These are phyloP conservation scores for Amphiprion clarkii DNA, from an alignment of 2,797 vertebrate genomes.

Conservation along the genomic window DNA sequence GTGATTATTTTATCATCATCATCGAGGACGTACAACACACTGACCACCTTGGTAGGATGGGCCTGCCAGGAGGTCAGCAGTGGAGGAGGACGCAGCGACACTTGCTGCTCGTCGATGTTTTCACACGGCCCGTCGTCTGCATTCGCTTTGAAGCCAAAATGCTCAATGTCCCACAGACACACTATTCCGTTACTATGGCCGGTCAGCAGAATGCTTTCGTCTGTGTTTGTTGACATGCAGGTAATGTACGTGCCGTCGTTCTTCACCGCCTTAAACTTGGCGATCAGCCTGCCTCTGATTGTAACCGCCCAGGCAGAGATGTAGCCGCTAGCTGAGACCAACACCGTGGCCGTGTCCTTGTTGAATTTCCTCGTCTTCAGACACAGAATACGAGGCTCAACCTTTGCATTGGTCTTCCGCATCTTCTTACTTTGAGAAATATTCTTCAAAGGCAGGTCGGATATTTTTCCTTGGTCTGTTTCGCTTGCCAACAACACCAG, in stretches of 20 bases:
- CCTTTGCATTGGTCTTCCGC: not conserved
- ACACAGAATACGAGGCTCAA: not conserved
- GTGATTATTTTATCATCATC: no score
- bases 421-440: no score
- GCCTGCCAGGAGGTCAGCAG: no score
- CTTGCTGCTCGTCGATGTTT: not conserved
- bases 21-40: no score
- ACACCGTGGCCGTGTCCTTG: not conserved
- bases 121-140: not conserved
- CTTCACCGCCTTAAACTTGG: slow-evolving; percentile 22
- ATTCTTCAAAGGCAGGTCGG: no score
- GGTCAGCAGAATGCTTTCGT: not conserved
- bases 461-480: no score
- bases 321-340: not conserved
- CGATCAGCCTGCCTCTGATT: not conserved
- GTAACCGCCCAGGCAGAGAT: slow-evolving; percentile 14
- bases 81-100: not conserved
- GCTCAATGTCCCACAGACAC: slow-evolving; percentile 22
- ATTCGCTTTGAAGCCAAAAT: not conserved
- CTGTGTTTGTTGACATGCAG: not conserved
- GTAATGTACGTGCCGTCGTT: not conserved
- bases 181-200: slow-evolving; percentile 5
- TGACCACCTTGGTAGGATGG: no score
- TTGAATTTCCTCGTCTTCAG: not conserved
- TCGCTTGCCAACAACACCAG: no score